Conservation (phyloP, 2,888 invertebrate species). For the Conops quadrifasciatus region DNA sequence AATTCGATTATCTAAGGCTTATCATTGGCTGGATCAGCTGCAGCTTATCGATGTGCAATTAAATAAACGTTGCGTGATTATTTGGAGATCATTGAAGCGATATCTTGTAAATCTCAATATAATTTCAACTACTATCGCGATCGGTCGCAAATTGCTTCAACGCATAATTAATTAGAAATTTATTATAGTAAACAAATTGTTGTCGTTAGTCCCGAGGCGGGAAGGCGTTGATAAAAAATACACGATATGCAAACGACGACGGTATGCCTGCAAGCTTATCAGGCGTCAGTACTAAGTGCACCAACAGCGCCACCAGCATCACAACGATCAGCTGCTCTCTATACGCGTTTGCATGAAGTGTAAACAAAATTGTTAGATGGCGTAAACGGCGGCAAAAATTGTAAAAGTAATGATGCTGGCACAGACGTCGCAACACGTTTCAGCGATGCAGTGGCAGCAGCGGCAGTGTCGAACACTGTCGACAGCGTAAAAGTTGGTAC, state of each 20-base stretch:
- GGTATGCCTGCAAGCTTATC: constrained; percentile 12
- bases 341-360: constrained; percentile 7
- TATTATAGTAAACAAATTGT: constrained; percentile 39
- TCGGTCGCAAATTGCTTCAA: constrained; percentile 28
- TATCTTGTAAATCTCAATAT: too few relatives aligned
- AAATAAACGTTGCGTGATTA: too few relatives aligned
- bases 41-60: not conserved
- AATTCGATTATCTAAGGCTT: too few relatives aligned
- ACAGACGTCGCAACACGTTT: not conserved
- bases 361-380: not conserved
- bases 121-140: not conserved
- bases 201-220: constrained; percentile 32
- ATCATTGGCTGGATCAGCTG: not conserved
- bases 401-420: not conserved
- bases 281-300: constrained; percentile 23
- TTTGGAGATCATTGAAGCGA: too few relatives aligned
- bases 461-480: not conserved
- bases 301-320: not conserved
- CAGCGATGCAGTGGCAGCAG: not conserved
- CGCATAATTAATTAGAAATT: constrained; percentile 38
- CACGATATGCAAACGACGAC: not conserved
- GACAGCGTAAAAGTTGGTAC: constrained; percentile 13
- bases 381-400: not conserved
- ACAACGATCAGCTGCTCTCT: not conserved
- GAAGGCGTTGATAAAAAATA: not conserved